Percentiles rank a stretch among this genome's conserved stretches.
These are phyloP conservation scores for Apantesis nais DNA, from an alignment of 2,888 invertebrate genomes.

Conservation along the genomic window DNA sequence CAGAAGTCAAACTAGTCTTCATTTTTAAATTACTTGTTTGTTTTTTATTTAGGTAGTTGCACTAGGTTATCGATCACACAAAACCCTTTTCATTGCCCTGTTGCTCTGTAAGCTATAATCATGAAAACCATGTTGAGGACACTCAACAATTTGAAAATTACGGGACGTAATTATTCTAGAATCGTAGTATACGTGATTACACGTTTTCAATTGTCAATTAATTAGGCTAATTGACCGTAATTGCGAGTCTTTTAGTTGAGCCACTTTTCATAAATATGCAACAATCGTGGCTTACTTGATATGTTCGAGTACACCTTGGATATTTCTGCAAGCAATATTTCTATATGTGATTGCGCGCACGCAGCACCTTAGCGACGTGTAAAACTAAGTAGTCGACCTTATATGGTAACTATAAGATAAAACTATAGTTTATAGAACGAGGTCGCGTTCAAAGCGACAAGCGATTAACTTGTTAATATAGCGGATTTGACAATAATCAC, in stretches of 20 bases:
- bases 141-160: neutral
- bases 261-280: no score
- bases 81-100: neutral
- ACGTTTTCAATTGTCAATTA: no score
- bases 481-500: conserved; percentile 39
- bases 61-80: neutral
- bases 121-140: neutral
- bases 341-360: conserved; percentile 5
- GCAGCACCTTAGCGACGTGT: conserved; percentile 21
- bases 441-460: conserved; percentile 33
- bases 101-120: neutral
- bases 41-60: neutral
- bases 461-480: conserved; percentile 43
- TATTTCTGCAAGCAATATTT: neutral
- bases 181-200: neutral
- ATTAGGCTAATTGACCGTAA: no score
- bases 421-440: conserved; percentile 49
- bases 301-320: neutral
- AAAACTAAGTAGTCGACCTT: conserved; percentile 42
- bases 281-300: no score
- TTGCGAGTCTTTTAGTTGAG: no score
- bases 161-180: neutral
- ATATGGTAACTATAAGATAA: conserved; percentile 46
- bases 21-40: neutral
- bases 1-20: neutral